These are phyloP conservation scores for Dysidea cf. avara DNA, from an alignment of 37 sponge, comb jelly and placozoan genomes.

Conservation along the genomic window DNA sequence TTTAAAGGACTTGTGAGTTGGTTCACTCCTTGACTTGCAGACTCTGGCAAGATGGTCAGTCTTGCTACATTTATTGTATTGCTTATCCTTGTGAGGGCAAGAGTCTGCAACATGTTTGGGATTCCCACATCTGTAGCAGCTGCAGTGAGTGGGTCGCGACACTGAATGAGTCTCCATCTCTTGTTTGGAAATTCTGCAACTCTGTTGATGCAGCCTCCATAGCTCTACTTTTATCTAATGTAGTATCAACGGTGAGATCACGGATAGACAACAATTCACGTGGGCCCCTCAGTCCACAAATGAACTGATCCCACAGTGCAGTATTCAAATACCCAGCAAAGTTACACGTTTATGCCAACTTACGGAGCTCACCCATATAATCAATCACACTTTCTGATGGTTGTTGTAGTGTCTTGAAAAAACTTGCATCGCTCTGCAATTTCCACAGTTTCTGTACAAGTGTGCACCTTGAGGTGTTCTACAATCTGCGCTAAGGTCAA, in stretches of 20 bases:
- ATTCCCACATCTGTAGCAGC: conserved; percentile 5
- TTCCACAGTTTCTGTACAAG: neutral
- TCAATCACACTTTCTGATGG: neutral
- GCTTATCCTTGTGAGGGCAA: neutral
- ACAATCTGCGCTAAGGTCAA: neutral
- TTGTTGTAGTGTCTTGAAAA: neutral
- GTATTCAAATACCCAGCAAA: neutral
- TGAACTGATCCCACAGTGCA: neutral
- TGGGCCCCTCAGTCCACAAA: neutral
- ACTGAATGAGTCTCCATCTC: neutral
- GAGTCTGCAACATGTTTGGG: neutral
- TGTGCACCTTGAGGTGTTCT: too few relatives aligned
- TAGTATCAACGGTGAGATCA: neutral
- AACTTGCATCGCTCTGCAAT: conserved; percentile 1
- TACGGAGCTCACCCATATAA: neutral
- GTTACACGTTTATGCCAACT: neutral
- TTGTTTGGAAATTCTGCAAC: neutral
- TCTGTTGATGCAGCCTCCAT: neutral
- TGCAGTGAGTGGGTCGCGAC: neutral
- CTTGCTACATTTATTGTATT: too few relatives aligned
- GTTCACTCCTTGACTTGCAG: too few relatives aligned
- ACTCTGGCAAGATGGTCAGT: neutral
- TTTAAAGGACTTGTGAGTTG: too few relatives aligned
- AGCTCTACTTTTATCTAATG: neutral
- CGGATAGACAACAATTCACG: neutral